phyloP scores from a whole-genome alignment of 2,113 vertebrate species.

The Ovibos moschatus region DNA sequence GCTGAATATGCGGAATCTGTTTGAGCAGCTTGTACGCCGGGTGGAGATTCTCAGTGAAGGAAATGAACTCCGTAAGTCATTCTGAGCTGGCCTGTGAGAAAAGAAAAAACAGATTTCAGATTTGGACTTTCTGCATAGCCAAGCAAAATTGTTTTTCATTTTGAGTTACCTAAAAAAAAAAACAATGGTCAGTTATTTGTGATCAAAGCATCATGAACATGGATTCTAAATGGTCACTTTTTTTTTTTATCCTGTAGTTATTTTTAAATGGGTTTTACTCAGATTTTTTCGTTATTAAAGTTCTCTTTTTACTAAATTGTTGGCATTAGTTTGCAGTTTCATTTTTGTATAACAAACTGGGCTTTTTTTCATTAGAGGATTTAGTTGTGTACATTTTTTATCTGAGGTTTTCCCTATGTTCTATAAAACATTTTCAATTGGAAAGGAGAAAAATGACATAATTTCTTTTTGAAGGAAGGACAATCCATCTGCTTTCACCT shows the following conservation, averaged over 20 bases:
- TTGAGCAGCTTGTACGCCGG: slow-evolving; percentile 87
- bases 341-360: background rate
- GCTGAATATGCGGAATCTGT: slow-evolving; percentile 85
- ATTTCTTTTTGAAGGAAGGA: slow-evolving; percentile 13
- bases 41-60: slow-evolving; percentile 90
- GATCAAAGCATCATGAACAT: background rate
- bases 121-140: background rate
- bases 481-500: background rate
- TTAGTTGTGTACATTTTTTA: slow-evolving; percentile 8
- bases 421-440: background rate
- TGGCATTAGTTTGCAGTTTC: background rate
- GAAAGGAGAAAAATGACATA: slow-evolving; percentile 4
- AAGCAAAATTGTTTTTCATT: slow-evolving; percentile 28
- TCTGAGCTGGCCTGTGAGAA: slow-evolving; percentile 34
- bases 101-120: background rate
- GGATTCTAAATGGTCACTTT: background rate
- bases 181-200: background rate
- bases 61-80: slow-evolving; percentile 91
- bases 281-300: slow-evolving; percentile 19
- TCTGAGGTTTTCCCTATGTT: slow-evolving; percentile 1
- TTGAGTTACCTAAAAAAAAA: background rate
- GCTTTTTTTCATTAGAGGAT: slow-evolving; percentile 4
- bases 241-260: slow-evolving; percentile 8
- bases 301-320: slow-evolving; percentile 14
- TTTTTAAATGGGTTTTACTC: background rate